phyloP scores from a whole-genome alignment of 92 coral and sea anemone species.

The Scolanthus callimorphus region DNA sequence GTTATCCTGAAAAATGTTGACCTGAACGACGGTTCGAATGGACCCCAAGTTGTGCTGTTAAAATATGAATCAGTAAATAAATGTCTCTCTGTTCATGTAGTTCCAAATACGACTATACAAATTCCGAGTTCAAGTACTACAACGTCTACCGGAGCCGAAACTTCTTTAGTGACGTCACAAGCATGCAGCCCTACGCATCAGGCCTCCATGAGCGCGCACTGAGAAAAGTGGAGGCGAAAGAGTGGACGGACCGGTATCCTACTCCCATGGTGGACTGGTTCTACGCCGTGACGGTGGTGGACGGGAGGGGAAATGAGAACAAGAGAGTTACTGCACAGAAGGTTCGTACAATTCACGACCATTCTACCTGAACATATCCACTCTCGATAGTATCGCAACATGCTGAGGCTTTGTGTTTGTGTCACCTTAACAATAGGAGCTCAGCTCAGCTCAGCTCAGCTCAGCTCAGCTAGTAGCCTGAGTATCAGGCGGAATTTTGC shows the following conservation, averaged over 20 bases:
- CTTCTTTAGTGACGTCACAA: constrained; percentile 56
- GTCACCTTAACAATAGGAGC: no score
- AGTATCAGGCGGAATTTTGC: no score
- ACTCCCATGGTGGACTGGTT: constrained; percentile 56
- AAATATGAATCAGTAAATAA: no score
- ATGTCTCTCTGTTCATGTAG: constrained; percentile 2
- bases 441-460: no score
- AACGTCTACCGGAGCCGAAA: constrained; percentile 78
- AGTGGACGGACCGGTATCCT: constrained; percentile 84
- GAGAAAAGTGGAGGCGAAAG: constrained; percentile 35
- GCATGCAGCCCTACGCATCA: constrained; percentile 76
- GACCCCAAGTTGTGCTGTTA: no score
- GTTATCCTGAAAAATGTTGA: no score
- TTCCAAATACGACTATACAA: constrained; percentile 7
- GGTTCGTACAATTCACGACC: no score
- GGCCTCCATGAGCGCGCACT: constrained; percentile 56
- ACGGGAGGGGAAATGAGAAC: constrained; percentile 67
- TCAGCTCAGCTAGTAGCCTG: no score
- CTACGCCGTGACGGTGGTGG: constrained; percentile 88
- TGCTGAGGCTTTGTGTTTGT: no score
- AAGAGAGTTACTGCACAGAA: constrained; percentile 49
- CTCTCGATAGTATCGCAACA: no score
- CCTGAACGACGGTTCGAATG: no score
- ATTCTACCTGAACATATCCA: no score
- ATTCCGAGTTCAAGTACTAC: constrained; percentile 81